phyloP scores from a whole-genome alignment of 2,113 vertebrate genomes.

The Oncorhynchus masou region DNA sequence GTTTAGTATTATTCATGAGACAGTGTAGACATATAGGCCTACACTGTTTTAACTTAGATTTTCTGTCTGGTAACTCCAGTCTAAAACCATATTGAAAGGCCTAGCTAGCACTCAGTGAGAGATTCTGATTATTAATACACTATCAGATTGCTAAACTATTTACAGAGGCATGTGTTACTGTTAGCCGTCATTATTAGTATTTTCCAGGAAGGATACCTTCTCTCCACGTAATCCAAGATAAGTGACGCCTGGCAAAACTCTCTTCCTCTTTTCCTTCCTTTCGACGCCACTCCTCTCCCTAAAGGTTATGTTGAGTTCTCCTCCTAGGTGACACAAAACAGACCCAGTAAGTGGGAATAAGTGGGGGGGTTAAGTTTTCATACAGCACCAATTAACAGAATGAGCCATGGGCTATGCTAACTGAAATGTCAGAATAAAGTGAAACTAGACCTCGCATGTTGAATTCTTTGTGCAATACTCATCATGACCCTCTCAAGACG shows the following conservation, averaged over 20 bases:
- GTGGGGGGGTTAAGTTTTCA: too few species aligned
- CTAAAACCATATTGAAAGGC: too few species aligned
- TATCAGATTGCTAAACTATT: too few species aligned
- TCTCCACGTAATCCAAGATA: constrained; percentile 35
- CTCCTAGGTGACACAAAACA: neutral
- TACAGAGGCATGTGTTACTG: too few species aligned
- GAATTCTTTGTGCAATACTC: neutral
- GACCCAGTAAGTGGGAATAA: neutral
- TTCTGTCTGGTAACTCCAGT: too few species aligned
- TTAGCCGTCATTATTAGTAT: too few species aligned
- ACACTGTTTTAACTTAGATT: too few species aligned
- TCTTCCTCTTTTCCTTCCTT: constrained; percentile 17
- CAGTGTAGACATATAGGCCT: too few species aligned
- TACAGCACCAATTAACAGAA: neutral
- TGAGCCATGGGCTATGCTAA: neutral
- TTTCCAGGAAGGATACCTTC: neutral
- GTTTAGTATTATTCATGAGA: too few species aligned
- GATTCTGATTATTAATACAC: too few species aligned
- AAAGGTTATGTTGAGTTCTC: neutral
- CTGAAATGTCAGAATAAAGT: neutral
- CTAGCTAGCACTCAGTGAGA: too few species aligned
- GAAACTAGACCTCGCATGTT: neutral
- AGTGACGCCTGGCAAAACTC: constrained; percentile 24
- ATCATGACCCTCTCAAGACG: neutral
- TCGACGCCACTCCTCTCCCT: neutral